Evolutionary conservation across 2,113 vertebrate genomes (phyloP), one percentile per base, ranked within the genome.

Genomic region (Dromaius novaehollandiae): DNA sequence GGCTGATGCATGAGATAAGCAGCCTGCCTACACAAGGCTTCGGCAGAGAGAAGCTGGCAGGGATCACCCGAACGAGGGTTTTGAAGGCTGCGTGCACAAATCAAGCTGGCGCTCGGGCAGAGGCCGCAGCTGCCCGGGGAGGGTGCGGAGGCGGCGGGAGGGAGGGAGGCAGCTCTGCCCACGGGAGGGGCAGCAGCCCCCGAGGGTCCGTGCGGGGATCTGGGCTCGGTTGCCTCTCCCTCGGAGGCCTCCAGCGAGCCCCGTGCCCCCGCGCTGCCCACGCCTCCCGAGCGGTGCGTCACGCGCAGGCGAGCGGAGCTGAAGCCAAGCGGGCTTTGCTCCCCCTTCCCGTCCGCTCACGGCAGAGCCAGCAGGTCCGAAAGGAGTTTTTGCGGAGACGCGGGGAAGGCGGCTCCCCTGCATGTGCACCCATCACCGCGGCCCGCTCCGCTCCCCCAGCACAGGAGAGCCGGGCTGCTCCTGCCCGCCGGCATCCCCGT

Each of bases 201-300:
- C 0, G 56, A n/a, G 44, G 1, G 0, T 22, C 30, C 3, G 0
- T 61, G 28, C 0, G 0, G 51, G 5, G 21, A 36, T 1, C 10
- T 17, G 19, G 70, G 55, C 8, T 16, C 14, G 44, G 14, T 46
- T 46, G 14, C 44, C 16, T 46, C 16, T 71, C 36, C 17, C 2
- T 28, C 14, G 79, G 46, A 81, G 85, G 93, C 68, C 48, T 36
- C 38, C 78, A 6, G 8, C 3, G 50, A 25, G 18, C 2, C 20
- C 92, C 38, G 4, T 50, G 77, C 36, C 4, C 28, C 89, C 74
- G 0, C 70, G 64, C 82, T 63, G 40, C 28, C 61, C 5, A n/a
- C 94, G 32, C 32, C 85, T 1, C 91, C 88, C 4, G 25, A 13
- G 89, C 1, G 0, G 11, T 61, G 76, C 5, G 5, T 91, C 96